Base-by-base conservation (phyloP, 1,140 invertebrate species). In the Delia radicum region DNA sequence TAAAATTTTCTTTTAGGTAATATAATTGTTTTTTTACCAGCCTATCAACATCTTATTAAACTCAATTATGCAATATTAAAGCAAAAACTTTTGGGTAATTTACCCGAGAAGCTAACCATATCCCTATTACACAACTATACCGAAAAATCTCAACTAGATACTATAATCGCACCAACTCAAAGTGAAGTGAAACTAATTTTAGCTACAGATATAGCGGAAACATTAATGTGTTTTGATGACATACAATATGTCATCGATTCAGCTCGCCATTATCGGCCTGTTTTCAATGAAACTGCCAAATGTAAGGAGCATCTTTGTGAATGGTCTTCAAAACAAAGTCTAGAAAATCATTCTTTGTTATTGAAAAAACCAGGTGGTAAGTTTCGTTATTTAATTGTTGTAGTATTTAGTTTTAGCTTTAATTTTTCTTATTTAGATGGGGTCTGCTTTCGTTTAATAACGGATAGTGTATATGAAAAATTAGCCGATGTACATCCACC, bases 231-330 rank as follows among this genome's bases (percentile, higher is more conserved):
- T 24, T 73, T 78, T 15, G 48, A 80, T 48, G 55, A 76, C 7
- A 79, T 85, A 10, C 79, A 77, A 74, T 85, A 85, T 55, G 62
- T 82, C 6, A 82, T 85, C 67, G 83, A 85, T 62, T 76, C 80
- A 3, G 83, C 75, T 3, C 79, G 81, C 12, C 71, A 76, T 24
- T 63, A 46, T 26, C 75, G 48, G 10, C 37, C 28, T 0, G 7
- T 80, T 5, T 81, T 80, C 24, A 78, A 79, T 67, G 62, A 33
- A 18, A 65, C 27, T 26, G 74, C 26, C 18, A 77, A 65, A 13
- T 74, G 74, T 15, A 76, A 77, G 6, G 79, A 83, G 6, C 55
- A 79, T 27, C 42, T 73, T 7, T 81, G 78, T 73, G 79, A 82
- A 42, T 85, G 83, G 83, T 63, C 81, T 12, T 27, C 79, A 18